Conservation (phyloP, 2,797 vertebrate genomes). For the Agapornis canus region DNA sequence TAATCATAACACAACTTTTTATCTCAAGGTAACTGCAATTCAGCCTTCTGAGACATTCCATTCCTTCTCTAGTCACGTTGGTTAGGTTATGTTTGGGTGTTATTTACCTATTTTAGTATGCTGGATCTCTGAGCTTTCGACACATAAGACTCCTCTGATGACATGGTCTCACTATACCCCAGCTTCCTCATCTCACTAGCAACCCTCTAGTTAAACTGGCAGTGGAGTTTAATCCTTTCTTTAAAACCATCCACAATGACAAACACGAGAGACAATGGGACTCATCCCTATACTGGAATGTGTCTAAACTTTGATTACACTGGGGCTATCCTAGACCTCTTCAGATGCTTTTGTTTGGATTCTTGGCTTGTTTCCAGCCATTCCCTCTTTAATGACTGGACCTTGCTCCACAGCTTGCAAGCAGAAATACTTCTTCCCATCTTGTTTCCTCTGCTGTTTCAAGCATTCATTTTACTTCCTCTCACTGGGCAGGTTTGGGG, state of each 20-base stretch:
- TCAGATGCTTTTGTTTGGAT: background rate
- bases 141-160: background rate
- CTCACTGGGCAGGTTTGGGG: background rate
- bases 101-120: background rate
- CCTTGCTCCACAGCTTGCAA: constrained; percentile 21
- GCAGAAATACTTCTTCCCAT: background rate
- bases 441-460: background rate
- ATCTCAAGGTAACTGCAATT: background rate
- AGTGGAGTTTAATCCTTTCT: background rate
- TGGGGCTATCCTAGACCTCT: background rate
- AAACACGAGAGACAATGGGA: background rate
- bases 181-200: background rate
- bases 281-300: background rate
- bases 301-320: background rate
- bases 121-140: background rate
- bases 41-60: background rate
- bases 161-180: background rate
- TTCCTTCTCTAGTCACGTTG: background rate
- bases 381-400: constrained; percentile 47
- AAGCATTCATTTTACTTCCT: constrained; percentile 17
- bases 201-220: background rate
- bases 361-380: background rate
- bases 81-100: background rate
- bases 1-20: background rate
- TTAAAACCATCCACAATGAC: background rate